Percentiles rank a stretch among this genome's conserved stretches.
These are phyloP conservation scores for Pinna nobilis DNA, from an alignment of 1,140 invertebrate species.

Conservation along the genomic window DNA sequence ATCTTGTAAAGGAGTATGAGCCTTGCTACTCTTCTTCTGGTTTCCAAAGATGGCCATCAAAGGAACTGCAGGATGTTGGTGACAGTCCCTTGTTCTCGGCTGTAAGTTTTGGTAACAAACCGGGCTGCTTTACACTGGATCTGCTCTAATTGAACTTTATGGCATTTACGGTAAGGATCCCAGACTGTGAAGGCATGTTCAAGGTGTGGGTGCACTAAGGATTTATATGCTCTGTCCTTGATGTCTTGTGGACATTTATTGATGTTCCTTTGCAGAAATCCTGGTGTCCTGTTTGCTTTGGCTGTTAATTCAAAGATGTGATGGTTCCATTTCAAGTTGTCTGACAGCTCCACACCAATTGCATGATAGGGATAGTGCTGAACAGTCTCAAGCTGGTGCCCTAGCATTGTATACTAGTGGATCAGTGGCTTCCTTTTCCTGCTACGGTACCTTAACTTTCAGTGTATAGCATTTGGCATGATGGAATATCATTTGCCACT, in stretches of 20 bases:
- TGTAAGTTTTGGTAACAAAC: too few species aligned
- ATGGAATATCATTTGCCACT: conserved; percentile 30
- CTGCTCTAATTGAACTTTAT: conserved; percentile 11
- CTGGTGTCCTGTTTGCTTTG: conserved; percentile 5
- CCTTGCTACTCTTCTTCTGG: neutral
- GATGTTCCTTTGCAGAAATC: conserved; percentile 29
- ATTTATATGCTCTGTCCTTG: conserved; percentile 11
- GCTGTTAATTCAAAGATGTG: conserved; percentile 4
- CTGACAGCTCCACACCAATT: conserved; percentile 14
- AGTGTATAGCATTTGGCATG: conserved; percentile 24
- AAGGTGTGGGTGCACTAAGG: conserved; percentile 10
- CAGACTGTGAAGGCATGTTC: conserved; percentile 30
- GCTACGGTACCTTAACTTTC: conserved; percentile 14
- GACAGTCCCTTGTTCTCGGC: conserved; percentile 6
- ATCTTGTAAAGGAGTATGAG: conserved; percentile 27
- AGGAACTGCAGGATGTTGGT: conserved; percentile 10
- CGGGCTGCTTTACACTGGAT: conserved; percentile 20
- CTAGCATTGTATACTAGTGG: conserved; percentile 4
- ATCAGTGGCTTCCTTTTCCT: neutral
- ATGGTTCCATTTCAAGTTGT: conserved; percentile 2
- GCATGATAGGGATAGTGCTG: conserved; percentile 17
- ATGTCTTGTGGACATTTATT: neutral
- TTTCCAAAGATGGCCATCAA: conserved; percentile 10
- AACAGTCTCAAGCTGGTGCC: neutral
- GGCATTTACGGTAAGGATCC: too few species aligned